These are phyloP conservation scores for Nomada fucata DNA, from an alignment of 2,888 invertebrate species.

Conservation along the genomic window DNA sequence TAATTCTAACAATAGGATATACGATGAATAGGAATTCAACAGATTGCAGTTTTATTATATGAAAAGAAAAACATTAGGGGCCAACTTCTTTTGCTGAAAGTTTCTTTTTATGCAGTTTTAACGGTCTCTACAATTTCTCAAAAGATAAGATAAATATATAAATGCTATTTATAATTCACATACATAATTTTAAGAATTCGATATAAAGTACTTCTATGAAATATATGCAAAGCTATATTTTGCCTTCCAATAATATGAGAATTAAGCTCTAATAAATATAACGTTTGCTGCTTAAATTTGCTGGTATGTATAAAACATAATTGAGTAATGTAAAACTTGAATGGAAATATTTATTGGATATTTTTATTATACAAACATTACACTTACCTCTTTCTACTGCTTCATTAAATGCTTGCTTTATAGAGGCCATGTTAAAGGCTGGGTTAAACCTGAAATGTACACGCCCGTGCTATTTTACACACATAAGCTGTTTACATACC, in stretches of 20 bases:
- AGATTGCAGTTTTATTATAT: no score
- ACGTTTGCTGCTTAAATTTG: not conserved
- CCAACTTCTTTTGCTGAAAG: no score
- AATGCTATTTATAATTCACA: not conserved
- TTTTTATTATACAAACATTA: slow-evolving; percentile 32
- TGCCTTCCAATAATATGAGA: not conserved
- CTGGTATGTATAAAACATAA: not conserved
- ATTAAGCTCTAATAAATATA: not conserved
- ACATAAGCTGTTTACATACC: slow-evolving; percentile 64
- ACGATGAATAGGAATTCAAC: not conserved
- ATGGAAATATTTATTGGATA: not conserved
- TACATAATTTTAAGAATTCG: not conserved
- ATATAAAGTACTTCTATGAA: not conserved
- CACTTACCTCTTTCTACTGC: slow-evolving; percentile 95
- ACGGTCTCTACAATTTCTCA: not conserved
- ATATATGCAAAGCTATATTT: not conserved
- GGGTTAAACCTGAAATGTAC: slow-evolving; percentile 92
- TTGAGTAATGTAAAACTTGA: slow-evolving; percentile 25
- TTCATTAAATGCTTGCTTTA: slow-evolving; percentile 97
- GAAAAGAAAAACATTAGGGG: no score
- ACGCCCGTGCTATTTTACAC: slow-evolving; percentile 79
- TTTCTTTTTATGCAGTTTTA: not conserved
- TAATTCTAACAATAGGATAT: not conserved
- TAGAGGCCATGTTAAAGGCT: slow-evolving; percentile 96
- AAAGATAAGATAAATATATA: not conserved